These are phyloP conservation scores for Leptinotarsa haldemani DNA, from an alignment of 2,888 invertebrate species.

Conservation along the genomic window DNA sequence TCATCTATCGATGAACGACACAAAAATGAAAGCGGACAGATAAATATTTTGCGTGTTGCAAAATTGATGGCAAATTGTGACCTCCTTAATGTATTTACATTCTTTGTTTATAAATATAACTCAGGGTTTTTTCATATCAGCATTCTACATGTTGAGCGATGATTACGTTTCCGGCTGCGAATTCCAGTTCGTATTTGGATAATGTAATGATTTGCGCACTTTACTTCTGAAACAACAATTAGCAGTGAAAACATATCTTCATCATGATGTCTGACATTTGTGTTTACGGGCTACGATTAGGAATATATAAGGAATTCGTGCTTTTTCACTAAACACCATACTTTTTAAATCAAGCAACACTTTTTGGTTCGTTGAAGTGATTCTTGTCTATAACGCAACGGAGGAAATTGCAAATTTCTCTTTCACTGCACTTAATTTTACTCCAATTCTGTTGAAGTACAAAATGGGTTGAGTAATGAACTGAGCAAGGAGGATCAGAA, in stretches of 20 bases:
- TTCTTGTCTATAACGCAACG: no score
- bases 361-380: no score
- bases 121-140: conserved; percentile 11
- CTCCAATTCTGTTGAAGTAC: no score
- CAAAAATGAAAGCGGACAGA: background rate
- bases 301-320: no score
- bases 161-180: background rate
- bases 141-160: conserved; percentile 4
- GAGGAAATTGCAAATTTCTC: no score
- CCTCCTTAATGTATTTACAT: background rate
- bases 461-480: no score
- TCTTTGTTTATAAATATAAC: background rate
- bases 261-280: background rate
- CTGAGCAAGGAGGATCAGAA: no score
- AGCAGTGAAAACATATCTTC: background rate
- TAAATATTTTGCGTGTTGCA: background rate
- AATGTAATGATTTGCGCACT: background rate
- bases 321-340: no score
- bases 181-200: background rate
- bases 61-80: background rate
- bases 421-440: no score
- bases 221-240: conserved; percentile 2
- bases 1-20: background rate
- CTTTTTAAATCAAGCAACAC: no score
- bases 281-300: no score